Conservation (phyloP, 2,888 invertebrate genomes). For the Mesoligia furuncula region DNA sequence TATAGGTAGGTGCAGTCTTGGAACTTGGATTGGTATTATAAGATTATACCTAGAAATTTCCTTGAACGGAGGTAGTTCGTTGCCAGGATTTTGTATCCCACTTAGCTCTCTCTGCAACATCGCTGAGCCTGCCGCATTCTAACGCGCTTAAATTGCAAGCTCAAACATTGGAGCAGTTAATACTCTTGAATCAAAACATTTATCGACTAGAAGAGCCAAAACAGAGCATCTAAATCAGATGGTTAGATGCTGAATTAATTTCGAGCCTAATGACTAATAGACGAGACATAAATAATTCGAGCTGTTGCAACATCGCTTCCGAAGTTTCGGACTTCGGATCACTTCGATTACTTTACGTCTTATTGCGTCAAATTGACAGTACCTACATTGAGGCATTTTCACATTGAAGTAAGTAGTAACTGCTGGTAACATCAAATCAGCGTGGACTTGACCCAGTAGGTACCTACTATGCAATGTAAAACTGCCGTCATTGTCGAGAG, state of each 20-base stretch:
- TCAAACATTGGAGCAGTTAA: neutral
- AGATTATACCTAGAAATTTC: constrained; percentile 4
- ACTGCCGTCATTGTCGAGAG: constrained; percentile 9
- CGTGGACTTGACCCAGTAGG: neutral
- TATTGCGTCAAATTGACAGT: constrained; percentile 25
- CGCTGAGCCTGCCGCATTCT: neutral
- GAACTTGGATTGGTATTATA: neutral
- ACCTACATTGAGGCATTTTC: neutral
- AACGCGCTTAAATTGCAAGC: neutral
- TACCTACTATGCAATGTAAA: constrained; percentile 14
- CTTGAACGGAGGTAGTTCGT: neutral
- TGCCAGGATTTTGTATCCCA: constrained; percentile 7
- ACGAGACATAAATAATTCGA: constrained; percentile 35
- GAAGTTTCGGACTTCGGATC: constrained; percentile 15
- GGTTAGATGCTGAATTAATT: constrained; percentile 22
- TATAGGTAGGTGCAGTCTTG: neutral
- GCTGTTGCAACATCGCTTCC: constrained; percentile 38
- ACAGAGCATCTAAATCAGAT: constrained; percentile 14
- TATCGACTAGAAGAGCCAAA: neutral
- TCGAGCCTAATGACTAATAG: constrained; percentile 27
- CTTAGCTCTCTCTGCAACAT: neutral
- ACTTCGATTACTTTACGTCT: constrained; percentile 14
- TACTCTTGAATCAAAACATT: neutral
- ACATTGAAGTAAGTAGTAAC: neutral
- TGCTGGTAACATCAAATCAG: neutral